A percentile compares a stretch with the other conserved stretches of the same genome.
These are phyloP conservation scores for Linurgus olivaceus DNA, from an alignment of 2,797 vertebrate genomes.

Conservation along the genomic window DNA sequence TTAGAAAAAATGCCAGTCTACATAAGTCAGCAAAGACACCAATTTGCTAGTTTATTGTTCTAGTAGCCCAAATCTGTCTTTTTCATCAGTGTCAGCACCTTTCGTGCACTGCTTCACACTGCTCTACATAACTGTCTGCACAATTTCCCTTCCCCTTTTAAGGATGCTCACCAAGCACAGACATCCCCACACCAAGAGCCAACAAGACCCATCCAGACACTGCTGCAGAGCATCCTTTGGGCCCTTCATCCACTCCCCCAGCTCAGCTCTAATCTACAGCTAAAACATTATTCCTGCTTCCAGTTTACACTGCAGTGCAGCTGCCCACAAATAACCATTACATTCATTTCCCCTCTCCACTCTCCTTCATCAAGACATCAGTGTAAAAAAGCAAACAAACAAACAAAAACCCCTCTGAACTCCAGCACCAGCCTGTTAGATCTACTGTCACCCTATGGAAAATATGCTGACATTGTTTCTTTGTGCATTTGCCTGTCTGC, in stretches of 20 bases:
- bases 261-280: background rate
- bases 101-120: conserved; percentile 12
- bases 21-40: background rate
- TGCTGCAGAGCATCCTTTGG: background rate
- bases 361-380: background rate
- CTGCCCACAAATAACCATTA: background rate
- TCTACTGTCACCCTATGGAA: background rate
- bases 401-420: background rate
- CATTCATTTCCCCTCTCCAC: background rate
- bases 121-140: background rate
- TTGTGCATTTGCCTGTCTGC: background rate
- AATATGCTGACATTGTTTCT: background rate
- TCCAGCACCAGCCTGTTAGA: background rate
- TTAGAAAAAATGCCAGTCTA: background rate
- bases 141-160: background rate
- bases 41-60: conserved; percentile 27
- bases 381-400: background rate
- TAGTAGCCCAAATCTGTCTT: conserved; percentile 49
- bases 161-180: background rate
- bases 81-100: conserved; percentile 34
- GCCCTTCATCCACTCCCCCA: background rate
- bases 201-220: background rate
- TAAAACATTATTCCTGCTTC: background rate
- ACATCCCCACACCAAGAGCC: background rate
- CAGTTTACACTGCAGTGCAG: background rate